Percentiles rank a stretch among this genome's conserved stretches.
These are phyloP conservation scores for Zapornia atra DNA, from an alignment of 2,113 vertebrate species.

Conservation along the genomic window DNA sequence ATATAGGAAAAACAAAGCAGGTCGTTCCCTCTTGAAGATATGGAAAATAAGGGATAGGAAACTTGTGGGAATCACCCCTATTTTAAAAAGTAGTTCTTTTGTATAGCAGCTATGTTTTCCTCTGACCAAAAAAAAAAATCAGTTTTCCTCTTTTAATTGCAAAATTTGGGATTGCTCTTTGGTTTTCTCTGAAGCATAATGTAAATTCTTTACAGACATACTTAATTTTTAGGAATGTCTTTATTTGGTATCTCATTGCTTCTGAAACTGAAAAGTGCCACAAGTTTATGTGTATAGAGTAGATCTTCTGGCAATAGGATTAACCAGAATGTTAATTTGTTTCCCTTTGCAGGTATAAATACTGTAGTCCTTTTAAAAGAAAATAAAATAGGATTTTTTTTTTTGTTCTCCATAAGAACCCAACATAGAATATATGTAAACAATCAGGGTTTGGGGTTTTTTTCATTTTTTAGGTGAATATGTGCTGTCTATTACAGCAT, in stretches of 20 bases:
- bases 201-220: conserved; percentile 22
- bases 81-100: conserved; percentile 17
- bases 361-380: not conserved
- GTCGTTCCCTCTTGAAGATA: not conserved
- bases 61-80: not conserved
- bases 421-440: not conserved
- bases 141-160: conserved; percentile 33
- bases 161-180: conserved; percentile 20
- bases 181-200: conserved; percentile 29
- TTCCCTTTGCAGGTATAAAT: conserved; percentile 25
- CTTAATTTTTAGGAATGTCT: conserved; percentile 49
- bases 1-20: not conserved
- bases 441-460: not conserved
- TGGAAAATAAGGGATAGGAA: not conserved
- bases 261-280: conserved; percentile 27
- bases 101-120: not conserved
- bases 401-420: not conserved
- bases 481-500: not conserved
- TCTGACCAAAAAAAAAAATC: not conserved
- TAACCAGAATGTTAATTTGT: conserved; percentile 42
- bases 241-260: not conserved
- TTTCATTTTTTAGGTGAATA: not conserved
- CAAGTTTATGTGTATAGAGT: conserved; percentile 44
- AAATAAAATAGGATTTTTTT: not conserved
- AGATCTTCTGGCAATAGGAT: conserved; percentile 1